A percentile compares a stretch with the other conserved stretches of the same genome.
Conservation (phyloP, 2,113 vertebrate species). For the Tragelaphus imberbis region DNA sequence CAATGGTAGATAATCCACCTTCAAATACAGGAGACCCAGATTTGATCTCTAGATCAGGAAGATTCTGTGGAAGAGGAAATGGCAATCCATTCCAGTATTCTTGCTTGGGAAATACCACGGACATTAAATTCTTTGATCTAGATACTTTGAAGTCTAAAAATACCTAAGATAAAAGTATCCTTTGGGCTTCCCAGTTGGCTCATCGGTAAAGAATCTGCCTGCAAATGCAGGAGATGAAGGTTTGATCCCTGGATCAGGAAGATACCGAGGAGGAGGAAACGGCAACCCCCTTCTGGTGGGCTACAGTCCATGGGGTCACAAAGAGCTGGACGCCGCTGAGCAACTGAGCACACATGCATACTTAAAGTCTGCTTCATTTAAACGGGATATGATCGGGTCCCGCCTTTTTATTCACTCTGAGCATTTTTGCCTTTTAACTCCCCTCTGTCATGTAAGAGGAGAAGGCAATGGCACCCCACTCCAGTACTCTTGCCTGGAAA, state of each 20-base stretch:
- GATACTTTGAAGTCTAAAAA: not conserved
- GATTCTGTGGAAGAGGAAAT: not conserved
- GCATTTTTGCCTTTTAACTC: not conserved
- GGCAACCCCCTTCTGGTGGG: not conserved
- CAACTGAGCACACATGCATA: not conserved
- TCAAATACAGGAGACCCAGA: not conserved
- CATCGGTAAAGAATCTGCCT: not conserved
- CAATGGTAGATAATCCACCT: not conserved
- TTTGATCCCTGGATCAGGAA: not conserved
- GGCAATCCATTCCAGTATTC: not conserved
- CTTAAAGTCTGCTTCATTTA: not conserved
- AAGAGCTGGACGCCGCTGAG: not conserved
- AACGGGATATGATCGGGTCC: not conserved
- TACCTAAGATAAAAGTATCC: accelerated
- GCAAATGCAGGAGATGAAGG: accelerated
- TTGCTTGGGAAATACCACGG: not conserved
- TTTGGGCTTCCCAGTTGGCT: not conserved
- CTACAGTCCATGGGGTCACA: not conserved
- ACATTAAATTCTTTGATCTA: not conserved
- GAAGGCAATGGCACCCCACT: no score
- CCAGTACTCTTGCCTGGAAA: no score
- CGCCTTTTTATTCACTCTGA: not conserved
- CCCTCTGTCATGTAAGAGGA: not conserved
- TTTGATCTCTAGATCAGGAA: not conserved
- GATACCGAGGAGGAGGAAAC: not conserved